Percentiles rank a stretch among this genome's conserved stretches.
Conservation (phyloP, 2,113 vertebrate species). For the Cochlearius cochlearius region DNA sequence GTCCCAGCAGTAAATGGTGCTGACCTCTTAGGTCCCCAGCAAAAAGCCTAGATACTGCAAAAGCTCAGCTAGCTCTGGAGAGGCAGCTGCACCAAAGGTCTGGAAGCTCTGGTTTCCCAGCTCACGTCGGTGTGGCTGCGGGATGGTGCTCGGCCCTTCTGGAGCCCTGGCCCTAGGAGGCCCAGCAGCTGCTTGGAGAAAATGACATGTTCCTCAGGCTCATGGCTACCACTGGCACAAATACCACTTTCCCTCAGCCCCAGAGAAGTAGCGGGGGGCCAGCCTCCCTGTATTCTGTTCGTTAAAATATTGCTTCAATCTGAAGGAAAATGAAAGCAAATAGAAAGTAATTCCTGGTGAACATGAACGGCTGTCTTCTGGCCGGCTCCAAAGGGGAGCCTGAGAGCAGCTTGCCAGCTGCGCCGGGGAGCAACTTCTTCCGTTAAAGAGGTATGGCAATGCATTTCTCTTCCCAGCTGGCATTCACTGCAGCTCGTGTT, state of each 20-base stretch:
- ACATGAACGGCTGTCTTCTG: not conserved
- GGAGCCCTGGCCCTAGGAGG: not conserved
- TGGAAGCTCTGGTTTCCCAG: not conserved
- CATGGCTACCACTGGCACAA: not conserved
- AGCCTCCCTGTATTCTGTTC: not conserved
- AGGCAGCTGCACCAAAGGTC: not conserved
- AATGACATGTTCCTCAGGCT: not conserved
- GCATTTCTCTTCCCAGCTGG: constrained; percentile 21
- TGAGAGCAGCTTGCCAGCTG: not conserved
- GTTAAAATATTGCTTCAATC: not conserved
- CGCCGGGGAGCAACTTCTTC: not conserved
- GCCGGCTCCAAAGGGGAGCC: not conserved
- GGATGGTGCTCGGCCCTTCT: not conserved
- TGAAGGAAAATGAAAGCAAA: not conserved
- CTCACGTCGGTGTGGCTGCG: not conserved
- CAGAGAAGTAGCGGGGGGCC: not conserved
- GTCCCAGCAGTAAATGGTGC: not conserved
- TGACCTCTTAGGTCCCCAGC: not conserved
- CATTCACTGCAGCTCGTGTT: not conserved
- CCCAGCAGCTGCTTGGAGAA: not conserved
- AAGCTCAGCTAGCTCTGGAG: not conserved
- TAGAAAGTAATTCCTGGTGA: constrained; percentile 12
- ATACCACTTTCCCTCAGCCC: not conserved
- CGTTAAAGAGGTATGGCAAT: not conserved
- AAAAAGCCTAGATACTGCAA: not conserved